These are phyloP conservation scores for Montipora foliosa DNA, from an alignment of 64 coral and sea anemone genomes.

Conservation along the genomic window DNA sequence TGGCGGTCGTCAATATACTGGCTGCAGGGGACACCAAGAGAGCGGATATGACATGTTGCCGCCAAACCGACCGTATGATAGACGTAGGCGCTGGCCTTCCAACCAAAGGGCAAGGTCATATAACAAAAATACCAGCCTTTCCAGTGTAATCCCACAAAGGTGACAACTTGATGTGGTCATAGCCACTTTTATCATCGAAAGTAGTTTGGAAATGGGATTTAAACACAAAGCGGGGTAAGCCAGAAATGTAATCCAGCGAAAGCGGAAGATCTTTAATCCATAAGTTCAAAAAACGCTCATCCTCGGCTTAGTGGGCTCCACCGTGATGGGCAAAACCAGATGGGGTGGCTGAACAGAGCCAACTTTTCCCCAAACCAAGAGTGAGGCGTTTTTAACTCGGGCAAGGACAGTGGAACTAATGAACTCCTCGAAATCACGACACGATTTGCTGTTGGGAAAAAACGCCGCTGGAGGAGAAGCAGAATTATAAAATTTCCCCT, in stretches of 20 bases:
- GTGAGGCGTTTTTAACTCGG: no score
- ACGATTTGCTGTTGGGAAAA: no score
- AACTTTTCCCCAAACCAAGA: no score
- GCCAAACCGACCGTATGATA: constrained; percentile 36
- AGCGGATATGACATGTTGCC: neutral
- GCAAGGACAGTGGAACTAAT: no score
- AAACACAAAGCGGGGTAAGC: constrained; percentile 11
- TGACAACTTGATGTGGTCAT: constrained; percentile 14
- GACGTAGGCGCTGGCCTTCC: neutral
- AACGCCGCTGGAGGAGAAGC: no score
- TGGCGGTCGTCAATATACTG: no score
- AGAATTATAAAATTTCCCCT: no score
- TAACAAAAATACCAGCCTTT: no score
- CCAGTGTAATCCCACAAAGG: no score
- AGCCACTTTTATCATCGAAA: constrained; percentile 59
- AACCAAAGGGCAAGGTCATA: no score
- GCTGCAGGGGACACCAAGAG: no score
- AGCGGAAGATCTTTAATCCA: constrained; percentile 57
- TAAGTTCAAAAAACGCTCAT: constrained; percentile 55
- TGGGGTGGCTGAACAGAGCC: neutral
- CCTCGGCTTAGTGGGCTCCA: constrained; percentile 16
- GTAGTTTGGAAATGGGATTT: constrained; percentile 28
- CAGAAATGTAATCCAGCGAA: constrained; percentile 47
- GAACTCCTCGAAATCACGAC: no score
- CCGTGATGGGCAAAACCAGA: constrained; percentile 21